Evolutionary conservation across 64 coral and sea anemone species (phyloP), one percentile per base, ranked within the genome.

Genomic region (Montipora efflorescens): DNA sequence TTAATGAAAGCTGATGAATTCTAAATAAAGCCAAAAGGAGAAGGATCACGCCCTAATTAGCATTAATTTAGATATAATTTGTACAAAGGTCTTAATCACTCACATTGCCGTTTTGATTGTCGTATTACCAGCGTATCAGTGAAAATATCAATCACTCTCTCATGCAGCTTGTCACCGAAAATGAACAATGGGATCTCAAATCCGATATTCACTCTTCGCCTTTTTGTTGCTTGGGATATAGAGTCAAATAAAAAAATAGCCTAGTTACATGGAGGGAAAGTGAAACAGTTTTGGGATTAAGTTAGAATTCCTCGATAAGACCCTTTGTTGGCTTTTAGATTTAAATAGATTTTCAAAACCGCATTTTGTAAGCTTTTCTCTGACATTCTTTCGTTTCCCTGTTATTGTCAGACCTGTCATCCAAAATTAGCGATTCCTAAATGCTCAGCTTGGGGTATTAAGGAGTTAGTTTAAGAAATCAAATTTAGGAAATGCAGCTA

Each of bases 11-110:
- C 70, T 92, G 96, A 97, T 97, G 96, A 97, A 91, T 80, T 83
- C 84, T 89, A 90, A 86, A 97, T 92, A 91, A 97, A 97, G 70
- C 75, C 70, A 67, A 97, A 94, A 94, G 90, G 88, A 91, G 95
- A 89, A 87, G 78, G 76, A 93, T 97, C 89, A 95, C 96, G 90
- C 89, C 93, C 93, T 95, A 91, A 97, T 97, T 92, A 97, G 76
- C 93, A 89, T 92, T 97, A 93, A 97, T 97, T 97, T 95, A 88
- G 93, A 95, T 94, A 94, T 97, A 97, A 97, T 97, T 90, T 97
- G 96, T 92, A 95, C 84, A 95, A 97, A 97, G 85, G 93, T 82
- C 93, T 88, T 97, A 97, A 97, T 92, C 93, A 87, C 83, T 90
- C 92, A 69, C 96, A 95, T 90, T 91, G 91, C 84, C 57, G 84